A percentile compares a stretch with the other conserved stretches of the same genome.
Evolutionary conservation across 2,113 vertebrate species (phyloP).

Genomic region (Malurus elegans): DNA sequence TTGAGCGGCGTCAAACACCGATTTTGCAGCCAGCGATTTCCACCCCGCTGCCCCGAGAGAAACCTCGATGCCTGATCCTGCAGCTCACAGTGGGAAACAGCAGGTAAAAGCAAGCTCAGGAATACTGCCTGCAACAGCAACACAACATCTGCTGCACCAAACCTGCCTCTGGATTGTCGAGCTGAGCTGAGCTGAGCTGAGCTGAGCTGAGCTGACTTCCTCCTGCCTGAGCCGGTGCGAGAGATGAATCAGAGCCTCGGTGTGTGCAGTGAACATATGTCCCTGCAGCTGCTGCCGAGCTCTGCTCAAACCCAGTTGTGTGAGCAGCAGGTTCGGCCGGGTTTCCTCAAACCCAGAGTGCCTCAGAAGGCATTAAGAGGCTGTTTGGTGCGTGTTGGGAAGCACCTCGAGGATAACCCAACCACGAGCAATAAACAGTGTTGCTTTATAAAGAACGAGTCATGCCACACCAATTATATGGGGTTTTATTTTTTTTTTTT

Average conservation of each 20-base stretch:
- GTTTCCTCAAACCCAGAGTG: constrained; percentile 32
- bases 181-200: background rate
- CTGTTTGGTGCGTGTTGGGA: background rate
- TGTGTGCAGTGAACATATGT: constrained; percentile 27
- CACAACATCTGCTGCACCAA: constrained; percentile 53
- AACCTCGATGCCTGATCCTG: background rate
- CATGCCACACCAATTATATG: background rate
- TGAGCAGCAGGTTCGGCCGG: constrained; percentile 36
- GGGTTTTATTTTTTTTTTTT: background rate
- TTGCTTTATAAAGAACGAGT: background rate
- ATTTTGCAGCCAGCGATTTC: background rate
- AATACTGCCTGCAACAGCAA: constrained; percentile 22
- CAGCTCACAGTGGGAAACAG: background rate
- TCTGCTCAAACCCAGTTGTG: constrained; percentile 26
- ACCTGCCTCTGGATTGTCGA: constrained; percentile 7
- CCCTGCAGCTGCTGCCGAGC: constrained; percentile 41
- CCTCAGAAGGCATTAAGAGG: constrained; percentile 43
- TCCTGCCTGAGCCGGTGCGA: background rate
- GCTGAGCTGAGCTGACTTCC: background rate
- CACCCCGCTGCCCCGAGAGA: background rate
- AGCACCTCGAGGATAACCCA: background rate
- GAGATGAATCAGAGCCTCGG: constrained; percentile 1
- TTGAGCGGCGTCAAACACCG: background rate
- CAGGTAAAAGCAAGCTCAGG: constrained; percentile 16
- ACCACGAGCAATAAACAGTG: constrained; percentile 16